A percentile compares a stretch with the other conserved stretches of the same genome.
These are phyloP conservation scores for Lasioglossum vierecki DNA, from an alignment of 2,888 invertebrate species.

Conservation along the genomic window DNA sequence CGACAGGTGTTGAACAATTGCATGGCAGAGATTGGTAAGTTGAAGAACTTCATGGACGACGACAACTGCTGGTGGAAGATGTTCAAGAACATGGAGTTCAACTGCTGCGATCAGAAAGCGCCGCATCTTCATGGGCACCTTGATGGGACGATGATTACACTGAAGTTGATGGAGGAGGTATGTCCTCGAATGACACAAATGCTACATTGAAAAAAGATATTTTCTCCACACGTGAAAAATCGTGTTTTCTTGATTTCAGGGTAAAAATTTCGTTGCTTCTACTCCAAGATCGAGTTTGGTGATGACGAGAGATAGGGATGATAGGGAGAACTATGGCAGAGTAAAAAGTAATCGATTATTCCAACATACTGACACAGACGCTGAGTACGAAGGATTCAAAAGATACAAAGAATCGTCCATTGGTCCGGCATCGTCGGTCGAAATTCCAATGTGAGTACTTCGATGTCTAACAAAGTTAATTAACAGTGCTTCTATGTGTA, in stretches of 20 bases:
- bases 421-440: background rate
- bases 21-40: slow-evolving; percentile 56
- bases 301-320: fast-evolving
- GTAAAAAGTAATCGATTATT: background rate
- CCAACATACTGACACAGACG: fast-evolving
- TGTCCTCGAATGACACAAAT: background rate
- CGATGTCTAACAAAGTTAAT: background rate
- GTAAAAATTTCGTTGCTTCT: background rate
- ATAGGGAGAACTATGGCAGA: no score
- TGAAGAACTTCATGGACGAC: slow-evolving; percentile 68
- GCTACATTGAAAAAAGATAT: background rate
- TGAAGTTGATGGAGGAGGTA: slow-evolving; percentile 60
- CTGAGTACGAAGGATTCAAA: background rate
- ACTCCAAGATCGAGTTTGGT: slow-evolving; percentile 10
- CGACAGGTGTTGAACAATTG: slow-evolving; percentile 62
- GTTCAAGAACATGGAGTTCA: slow-evolving; percentile 42
- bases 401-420: background rate
- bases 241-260: background rate
- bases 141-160: slow-evolving; percentile 67
- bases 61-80: slow-evolving; percentile 62
- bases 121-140: slow-evolving; percentile 72
- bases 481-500: no score
- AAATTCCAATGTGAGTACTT: background rate
- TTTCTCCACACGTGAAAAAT: background rate
- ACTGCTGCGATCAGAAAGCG: slow-evolving; percentile 68